phyloP scores from a whole-genome alignment of 2,888 invertebrate genomes.

The Lycophotia porphyrea region DNA sequence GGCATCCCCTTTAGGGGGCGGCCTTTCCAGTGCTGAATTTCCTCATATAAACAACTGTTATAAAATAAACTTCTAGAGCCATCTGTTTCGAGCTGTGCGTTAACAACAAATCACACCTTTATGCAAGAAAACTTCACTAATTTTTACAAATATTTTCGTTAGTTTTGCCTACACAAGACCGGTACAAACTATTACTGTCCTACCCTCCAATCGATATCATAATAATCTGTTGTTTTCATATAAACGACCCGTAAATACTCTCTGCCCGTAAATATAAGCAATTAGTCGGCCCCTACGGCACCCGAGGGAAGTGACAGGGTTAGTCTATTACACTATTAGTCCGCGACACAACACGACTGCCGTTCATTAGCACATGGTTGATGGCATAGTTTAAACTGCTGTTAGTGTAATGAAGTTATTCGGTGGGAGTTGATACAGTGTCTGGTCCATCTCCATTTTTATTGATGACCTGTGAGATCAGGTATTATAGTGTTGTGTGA shows the following conservation, averaged over 20 bases:
- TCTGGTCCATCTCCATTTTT: no score
- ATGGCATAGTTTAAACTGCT: neutral
- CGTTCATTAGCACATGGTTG: slow-evolving; percentile 25
- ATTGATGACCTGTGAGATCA: no score
- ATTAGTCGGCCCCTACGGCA: slow-evolving; percentile 45
- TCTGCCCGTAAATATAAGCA: slow-evolving; percentile 48
- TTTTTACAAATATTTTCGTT: neutral
- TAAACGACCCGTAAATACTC: slow-evolving; percentile 29
- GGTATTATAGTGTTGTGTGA: no score
- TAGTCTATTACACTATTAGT: slow-evolving; percentile 42
- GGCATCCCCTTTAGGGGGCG: neutral
- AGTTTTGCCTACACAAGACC: neutral
- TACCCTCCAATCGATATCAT: slow-evolving; percentile 7
- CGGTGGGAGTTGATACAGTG: neutral
- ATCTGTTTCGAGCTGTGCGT: neutral
- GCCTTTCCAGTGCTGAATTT: no score
- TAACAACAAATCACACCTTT: neutral
- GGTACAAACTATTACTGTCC: neutral
- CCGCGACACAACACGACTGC: slow-evolving; percentile 16
- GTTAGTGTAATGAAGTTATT: slow-evolving; percentile 23
- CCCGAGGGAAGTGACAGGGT: slow-evolving; percentile 46
- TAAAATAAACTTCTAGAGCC: neutral
- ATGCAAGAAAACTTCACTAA: neutral
- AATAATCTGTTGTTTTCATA: slow-evolving; percentile 35
- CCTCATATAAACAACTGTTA: neutral